phyloP scores from a whole-genome alignment of 2,797 vertebrate species.

The Trematomus bernacchii region DNA sequence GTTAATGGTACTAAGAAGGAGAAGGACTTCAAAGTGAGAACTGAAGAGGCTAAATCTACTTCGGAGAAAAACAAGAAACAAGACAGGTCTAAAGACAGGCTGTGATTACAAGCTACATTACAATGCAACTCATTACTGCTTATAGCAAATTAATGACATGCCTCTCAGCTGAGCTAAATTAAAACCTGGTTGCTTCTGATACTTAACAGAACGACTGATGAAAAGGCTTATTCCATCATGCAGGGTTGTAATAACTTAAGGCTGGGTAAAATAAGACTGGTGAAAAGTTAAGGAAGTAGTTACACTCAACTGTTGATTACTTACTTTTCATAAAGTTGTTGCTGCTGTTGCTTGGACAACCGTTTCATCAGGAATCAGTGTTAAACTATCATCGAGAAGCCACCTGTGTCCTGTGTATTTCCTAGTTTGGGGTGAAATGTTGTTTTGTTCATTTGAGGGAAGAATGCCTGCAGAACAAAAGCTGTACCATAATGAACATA shows the following conservation, averaged over 20 bases:
- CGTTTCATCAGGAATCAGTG: too few species aligned
- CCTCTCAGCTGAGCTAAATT: constrained; percentile 73
- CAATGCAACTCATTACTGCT: constrained; percentile 75
- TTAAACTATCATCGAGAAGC: too few species aligned
- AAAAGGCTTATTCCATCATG: constrained; percentile 56
- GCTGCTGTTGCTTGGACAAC: background rate
- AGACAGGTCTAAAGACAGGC: constrained; percentile 61
- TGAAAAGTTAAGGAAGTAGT: constrained; percentile 9
- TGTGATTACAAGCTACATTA: constrained; percentile 74
- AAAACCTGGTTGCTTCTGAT: constrained; percentile 71
- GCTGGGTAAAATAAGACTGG: constrained; percentile 3
- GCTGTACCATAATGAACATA: too few species aligned
- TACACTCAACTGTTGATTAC: constrained; percentile 6
- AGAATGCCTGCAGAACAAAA: too few species aligned
- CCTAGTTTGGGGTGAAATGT: too few species aligned
- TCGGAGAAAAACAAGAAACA: constrained; percentile 24
- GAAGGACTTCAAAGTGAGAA: constrained; percentile 65
- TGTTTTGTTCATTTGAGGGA: too few species aligned
- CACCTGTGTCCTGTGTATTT: too few species aligned
- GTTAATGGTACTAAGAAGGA: constrained; percentile 17
- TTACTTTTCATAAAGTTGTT: background rate
- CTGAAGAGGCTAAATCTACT: constrained; percentile 45
- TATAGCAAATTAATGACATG: constrained; percentile 77
- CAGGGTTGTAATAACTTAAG: constrained; percentile 39
- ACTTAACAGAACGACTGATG: constrained; percentile 65